Conservation (phyloP, 2,113 vertebrate genomes). For the Perca flavescens region DNA sequence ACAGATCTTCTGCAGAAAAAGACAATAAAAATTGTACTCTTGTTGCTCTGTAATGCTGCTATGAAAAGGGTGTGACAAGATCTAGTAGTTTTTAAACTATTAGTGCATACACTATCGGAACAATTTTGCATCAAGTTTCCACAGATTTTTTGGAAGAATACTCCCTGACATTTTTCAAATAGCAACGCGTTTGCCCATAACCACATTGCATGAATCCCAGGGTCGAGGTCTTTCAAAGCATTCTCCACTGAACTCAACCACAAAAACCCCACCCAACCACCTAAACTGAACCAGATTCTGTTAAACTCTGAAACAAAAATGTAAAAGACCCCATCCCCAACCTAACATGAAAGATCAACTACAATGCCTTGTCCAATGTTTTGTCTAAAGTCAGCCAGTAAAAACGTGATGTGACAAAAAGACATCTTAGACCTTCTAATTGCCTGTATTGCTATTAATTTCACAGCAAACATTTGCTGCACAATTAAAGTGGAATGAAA, state of each 20-base stretch:
- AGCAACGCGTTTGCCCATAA: slow-evolving; percentile 76
- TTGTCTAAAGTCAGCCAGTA: neutral
- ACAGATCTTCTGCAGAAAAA: slow-evolving; percentile 32
- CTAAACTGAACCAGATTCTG: slow-evolving; percentile 82
- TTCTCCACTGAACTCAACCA: slow-evolving; percentile 75
- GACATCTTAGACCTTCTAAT: neutral
- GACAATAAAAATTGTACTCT: slow-evolving; percentile 9
- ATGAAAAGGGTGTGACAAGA: slow-evolving; percentile 4
- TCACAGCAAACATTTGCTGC: slow-evolving; percentile 22
- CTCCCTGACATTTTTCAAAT: slow-evolving; percentile 78
- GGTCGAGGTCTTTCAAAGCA: slow-evolving; percentile 80
- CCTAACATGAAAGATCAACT: slow-evolving; percentile 23
- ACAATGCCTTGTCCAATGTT: slow-evolving; percentile 29
- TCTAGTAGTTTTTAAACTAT: slow-evolving; percentile 19
- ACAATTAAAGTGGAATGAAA: slow-evolving; percentile 24
- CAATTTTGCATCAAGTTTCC: slow-evolving; percentile 50
- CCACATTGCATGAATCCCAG: slow-evolving; percentile 80
- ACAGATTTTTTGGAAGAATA: slow-evolving; percentile 54
- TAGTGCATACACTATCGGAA: slow-evolving; percentile 28
- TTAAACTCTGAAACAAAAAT: slow-evolving; percentile 63
- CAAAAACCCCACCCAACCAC: slow-evolving; percentile 81
- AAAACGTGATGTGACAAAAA: slow-evolving; percentile 18
- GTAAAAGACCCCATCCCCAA: slow-evolving; percentile 39
- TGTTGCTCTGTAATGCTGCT: slow-evolving; percentile 22
- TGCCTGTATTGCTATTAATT: slow-evolving; percentile 10